phyloP scores from a whole-genome alignment of 2,113 vertebrate species.

The Brienomyrus longianalis region DNA sequence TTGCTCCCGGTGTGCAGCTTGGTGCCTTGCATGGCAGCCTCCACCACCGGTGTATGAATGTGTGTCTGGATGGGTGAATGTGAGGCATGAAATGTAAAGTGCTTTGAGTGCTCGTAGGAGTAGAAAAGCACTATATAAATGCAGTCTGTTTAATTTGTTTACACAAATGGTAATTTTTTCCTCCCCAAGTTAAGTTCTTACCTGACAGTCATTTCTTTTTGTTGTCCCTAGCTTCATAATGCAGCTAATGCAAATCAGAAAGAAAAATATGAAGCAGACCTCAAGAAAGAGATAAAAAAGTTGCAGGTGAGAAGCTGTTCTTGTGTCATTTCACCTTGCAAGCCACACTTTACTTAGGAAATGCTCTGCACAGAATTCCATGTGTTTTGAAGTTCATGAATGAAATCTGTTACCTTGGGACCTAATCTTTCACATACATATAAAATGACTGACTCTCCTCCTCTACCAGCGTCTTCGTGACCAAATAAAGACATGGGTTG shows the following conservation, averaged over 20 bases:
- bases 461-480: conserved; percentile 76
- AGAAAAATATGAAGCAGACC: conserved; percentile 73
- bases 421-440: background rate
- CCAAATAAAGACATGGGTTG: conserved; percentile 94
- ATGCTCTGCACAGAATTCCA: background rate
- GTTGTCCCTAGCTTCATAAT: conserved; percentile 61
- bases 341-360: background rate
- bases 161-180: background rate
- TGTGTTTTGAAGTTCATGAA: background rate
- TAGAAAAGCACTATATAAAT: no score
- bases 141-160: background rate
- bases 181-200: background rate
- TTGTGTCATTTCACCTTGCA: background rate
- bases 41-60: no score
- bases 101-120: no score
- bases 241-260: conserved; percentile 76
- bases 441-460: background rate
- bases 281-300: conserved; percentile 78
- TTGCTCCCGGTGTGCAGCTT: no score
- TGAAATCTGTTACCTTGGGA: background rate
- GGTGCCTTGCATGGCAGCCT: no score
- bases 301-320: conserved; percentile 59
- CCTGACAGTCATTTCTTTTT: background rate
- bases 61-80: no score
- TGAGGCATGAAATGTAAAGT: no score